phyloP scores from a whole-genome alignment of 2,888 invertebrate species.

The Luffia ferchaultella region DNA sequence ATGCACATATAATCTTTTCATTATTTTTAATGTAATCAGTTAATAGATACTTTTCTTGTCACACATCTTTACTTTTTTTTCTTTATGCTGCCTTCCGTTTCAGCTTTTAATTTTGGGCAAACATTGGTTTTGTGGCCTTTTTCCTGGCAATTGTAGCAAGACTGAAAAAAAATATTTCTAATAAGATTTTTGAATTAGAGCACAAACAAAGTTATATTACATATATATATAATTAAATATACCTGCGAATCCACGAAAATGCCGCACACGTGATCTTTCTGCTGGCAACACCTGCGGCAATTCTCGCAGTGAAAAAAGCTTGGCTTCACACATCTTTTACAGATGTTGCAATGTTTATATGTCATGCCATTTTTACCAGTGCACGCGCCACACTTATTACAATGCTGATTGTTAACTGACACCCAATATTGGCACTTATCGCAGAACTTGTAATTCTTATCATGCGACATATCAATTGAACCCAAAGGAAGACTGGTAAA shows the following conservation, averaged over 20 bases:
- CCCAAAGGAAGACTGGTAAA: constrained; percentile 80
- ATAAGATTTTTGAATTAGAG: neutral
- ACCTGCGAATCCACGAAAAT: constrained; percentile 46
- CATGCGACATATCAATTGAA: constrained; percentile 48
- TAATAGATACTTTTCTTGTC: no score
- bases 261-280: constrained; percentile 43
- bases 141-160: constrained; percentile 65
- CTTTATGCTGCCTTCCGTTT: constrained; percentile 31
- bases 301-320: constrained; percentile 80
- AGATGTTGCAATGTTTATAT: constrained; percentile 79
- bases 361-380: constrained; percentile 70
- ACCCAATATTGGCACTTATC: constrained; percentile 75
- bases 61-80: no score
- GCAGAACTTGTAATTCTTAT: constrained; percentile 80
- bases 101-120: constrained; percentile 47
- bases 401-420: constrained; percentile 38
- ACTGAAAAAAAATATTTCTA: constrained; percentile 34
- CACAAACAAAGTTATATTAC: neutral
- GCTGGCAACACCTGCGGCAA: constrained; percentile 72
- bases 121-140: constrained; percentile 62
- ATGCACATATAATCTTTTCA: neutral
- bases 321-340: constrained; percentile 85
- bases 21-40: no score
- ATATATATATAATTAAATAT: constrained; percentile 5
- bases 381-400: constrained; percentile 44